Conservation (phyloP, 2,888 invertebrate genomes). For the Ernsta delagoae region DNA sequence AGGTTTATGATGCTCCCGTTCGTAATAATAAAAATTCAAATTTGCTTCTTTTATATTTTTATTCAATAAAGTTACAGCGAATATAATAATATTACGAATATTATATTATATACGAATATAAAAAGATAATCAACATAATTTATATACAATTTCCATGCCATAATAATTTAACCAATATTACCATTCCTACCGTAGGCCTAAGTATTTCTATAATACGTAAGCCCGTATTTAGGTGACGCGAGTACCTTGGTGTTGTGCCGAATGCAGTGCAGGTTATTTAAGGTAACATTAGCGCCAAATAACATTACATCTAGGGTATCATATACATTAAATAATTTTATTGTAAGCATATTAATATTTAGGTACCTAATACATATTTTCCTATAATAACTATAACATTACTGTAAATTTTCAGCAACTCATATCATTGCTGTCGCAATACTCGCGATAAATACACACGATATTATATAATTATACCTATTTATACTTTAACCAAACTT, state of each 20-base stretch:
- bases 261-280: conserved; percentile 55
- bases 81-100: conserved; percentile 44
- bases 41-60: conserved; percentile 42
- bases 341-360: too few relatives aligned
- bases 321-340: conserved; percentile 16
- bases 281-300: conserved; percentile 83
- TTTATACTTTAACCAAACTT: too few relatives aligned
- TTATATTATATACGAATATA: neutral
- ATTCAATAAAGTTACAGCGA: conserved; percentile 58
- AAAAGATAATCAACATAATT: conserved; percentile 14
- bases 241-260: conserved; percentile 60
- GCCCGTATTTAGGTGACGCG: conserved; percentile 53
- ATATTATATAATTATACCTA: too few relatives aligned
- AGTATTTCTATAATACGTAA: neutral
- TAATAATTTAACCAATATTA: conserved; percentile 39
- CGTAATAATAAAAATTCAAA: conserved; percentile 11
- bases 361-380: neutral
- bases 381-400: neutral
- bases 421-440: too few relatives aligned
- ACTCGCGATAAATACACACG: too few relatives aligned
- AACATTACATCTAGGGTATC: conserved; percentile 40
- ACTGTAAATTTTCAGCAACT: too few relatives aligned
- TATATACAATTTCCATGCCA: conserved; percentile 41
- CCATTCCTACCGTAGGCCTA: too few relatives aligned
- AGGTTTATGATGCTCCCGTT: neutral